Evolutionary conservation across 2,888 invertebrate species (phyloP).

Genomic region (Operophtera brumata): DNA sequence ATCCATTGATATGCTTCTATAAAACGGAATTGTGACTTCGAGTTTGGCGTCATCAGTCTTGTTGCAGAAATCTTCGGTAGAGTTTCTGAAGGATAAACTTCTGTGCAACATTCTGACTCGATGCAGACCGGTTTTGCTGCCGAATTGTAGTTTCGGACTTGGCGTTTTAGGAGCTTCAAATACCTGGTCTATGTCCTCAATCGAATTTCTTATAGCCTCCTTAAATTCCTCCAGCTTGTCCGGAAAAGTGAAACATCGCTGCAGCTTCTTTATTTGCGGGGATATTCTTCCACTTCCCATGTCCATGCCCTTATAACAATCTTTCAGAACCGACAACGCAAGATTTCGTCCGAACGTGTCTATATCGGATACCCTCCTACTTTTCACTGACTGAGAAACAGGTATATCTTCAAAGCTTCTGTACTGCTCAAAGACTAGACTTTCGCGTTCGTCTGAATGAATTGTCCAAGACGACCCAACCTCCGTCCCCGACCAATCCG

Average conservation of each 20-base stretch:
- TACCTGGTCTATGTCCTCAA: conserved; percentile 30
- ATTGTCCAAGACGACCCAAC: conserved; percentile 60
- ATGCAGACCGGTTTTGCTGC: conserved; percentile 47
- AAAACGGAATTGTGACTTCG: conserved; percentile 38
- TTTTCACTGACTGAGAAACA: conserved; percentile 68
- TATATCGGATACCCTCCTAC: conserved; percentile 65
- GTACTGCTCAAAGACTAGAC: conserved; percentile 46
- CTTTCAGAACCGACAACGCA: conserved; percentile 55
- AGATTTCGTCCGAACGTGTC: conserved; percentile 46
- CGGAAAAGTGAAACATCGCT: conserved; percentile 59
- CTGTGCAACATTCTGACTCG: conserved; percentile 50
- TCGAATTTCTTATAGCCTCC: conserved; percentile 30
- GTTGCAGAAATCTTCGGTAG: conserved; percentile 40
- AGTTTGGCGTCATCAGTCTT: conserved; percentile 38
- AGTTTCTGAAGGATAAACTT: conserved; percentile 40
- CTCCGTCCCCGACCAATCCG: conserved; percentile 53
- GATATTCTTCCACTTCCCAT: conserved; percentile 44
- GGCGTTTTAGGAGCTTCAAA: conserved; percentile 26
- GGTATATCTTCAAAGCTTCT: conserved; percentile 72
- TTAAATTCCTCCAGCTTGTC: conserved; percentile 49
- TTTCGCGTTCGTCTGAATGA: conserved; percentile 48
- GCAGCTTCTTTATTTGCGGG: conserved; percentile 62
- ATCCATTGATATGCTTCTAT: conserved; percentile 50
- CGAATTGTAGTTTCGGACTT: conserved; percentile 28
- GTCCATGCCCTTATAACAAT: conserved; percentile 61